These are phyloP conservation scores for Vanacampus margaritifer DNA, from an alignment of 2,113 vertebrate species.

Conservation along the genomic window DNA sequence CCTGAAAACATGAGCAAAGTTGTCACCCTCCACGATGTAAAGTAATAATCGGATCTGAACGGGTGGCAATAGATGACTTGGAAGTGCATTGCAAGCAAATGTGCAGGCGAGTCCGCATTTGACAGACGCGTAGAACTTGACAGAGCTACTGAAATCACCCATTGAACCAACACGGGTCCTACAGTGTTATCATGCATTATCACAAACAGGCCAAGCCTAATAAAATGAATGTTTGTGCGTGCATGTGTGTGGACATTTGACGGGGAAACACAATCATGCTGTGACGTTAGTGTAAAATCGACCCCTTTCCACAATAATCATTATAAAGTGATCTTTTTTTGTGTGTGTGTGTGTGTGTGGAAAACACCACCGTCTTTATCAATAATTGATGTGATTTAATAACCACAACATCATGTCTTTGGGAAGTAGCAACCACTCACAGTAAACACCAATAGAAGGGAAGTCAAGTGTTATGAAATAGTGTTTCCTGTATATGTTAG, in stretches of 20 bases:
- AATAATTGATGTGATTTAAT: slow-evolving; percentile 40
- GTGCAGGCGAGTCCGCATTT: slow-evolving; percentile 11
- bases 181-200: slow-evolving; percentile 65
- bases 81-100: slow-evolving; percentile 14
- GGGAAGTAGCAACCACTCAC: slow-evolving; percentile 24
- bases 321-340: slow-evolving; percentile 33
- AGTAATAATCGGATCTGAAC: background rate
- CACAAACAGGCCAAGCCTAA: slow-evolving; percentile 51
- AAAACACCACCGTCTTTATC: slow-evolving; percentile 32
- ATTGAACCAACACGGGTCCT: slow-evolving; percentile 20
- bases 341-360: background rate
- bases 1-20: background rate
- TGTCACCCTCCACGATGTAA: background rate
- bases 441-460: slow-evolving; percentile 11
- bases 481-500: slow-evolving; percentile 70
- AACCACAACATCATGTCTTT: slow-evolving; percentile 55
- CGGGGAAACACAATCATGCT: slow-evolving; percentile 72
- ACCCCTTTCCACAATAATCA: slow-evolving; percentile 60
- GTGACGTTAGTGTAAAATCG: slow-evolving; percentile 52
- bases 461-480: slow-evolving; percentile 60
- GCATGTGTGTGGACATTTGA: slow-evolving; percentile 55
- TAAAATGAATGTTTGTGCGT: slow-evolving; percentile 22
- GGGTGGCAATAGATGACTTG: slow-evolving; percentile 1
- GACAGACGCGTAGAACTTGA: slow-evolving; percentile 15
- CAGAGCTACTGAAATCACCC: slow-evolving; percentile 19